Conservation (phyloP, 1,140 invertebrate species). For the Caenorhabditis inopinata region DNA sequence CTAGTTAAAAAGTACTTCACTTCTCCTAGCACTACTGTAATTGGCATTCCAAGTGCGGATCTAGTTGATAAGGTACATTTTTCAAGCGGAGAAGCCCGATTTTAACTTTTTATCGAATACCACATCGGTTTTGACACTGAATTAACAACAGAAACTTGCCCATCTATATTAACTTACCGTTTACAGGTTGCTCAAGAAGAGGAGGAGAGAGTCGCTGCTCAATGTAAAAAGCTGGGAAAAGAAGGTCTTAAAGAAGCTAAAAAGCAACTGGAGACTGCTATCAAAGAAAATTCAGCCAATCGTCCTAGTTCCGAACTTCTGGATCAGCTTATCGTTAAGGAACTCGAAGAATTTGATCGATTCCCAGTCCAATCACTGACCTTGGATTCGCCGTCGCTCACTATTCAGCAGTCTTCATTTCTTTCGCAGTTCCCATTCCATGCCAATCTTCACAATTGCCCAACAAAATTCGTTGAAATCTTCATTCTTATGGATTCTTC, state of each 20-base stretch:
- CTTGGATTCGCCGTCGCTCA: conserved; percentile 72
- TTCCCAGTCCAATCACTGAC: conserved; percentile 72
- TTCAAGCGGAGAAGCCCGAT: too few relatives aligned
- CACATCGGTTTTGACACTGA: too few relatives aligned
- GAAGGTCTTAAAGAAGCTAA: conserved; percentile 74
- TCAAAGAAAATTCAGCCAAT: conserved; percentile 74
- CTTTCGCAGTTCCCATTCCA: conserved; percentile 70
- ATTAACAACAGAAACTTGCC: background rate
- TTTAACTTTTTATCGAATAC: too few relatives aligned
- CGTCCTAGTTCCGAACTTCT: conserved; percentile 42
- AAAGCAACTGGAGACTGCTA: conserved; percentile 73
- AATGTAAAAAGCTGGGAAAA: conserved; percentile 73
- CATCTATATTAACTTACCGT: conserved; percentile 70
- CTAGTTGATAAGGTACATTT: conserved; percentile 71
- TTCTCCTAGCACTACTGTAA: conserved; percentile 68
- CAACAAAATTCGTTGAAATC: conserved; percentile 83
- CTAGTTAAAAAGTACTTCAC: conserved; percentile 76
- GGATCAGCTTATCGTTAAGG: conserved; percentile 70
- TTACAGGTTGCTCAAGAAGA: conserved; percentile 66
- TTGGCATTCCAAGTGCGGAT: conserved; percentile 68
- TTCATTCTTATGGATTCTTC: conserved; percentile 76
- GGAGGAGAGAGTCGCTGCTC: conserved; percentile 72
- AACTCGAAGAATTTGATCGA: conserved; percentile 74
- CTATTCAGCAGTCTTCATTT: conserved; percentile 67
- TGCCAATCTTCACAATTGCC: conserved; percentile 77